Evolutionary conservation across 2,797 vertebrate species (phyloP).

Genomic region (Spea hammondii): DNA sequence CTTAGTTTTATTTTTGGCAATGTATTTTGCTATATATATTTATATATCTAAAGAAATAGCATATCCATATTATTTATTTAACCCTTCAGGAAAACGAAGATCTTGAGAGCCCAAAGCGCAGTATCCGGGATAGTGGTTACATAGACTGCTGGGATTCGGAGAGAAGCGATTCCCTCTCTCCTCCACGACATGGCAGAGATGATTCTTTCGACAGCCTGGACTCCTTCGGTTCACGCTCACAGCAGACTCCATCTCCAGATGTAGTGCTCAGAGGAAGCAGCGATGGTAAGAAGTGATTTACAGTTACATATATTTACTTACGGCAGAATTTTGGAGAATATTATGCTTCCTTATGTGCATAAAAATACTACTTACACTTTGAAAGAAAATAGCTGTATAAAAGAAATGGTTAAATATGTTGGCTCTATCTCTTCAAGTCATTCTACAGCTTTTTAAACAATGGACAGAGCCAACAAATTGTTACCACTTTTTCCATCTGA

Average conservation of each 20-base stretch:
- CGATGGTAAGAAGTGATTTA: conserved; percentile 77
- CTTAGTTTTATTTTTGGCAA: too few relatives aligned
- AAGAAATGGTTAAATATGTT: too few relatives aligned
- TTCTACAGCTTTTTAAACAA: too few relatives aligned
- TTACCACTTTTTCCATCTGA: too few relatives aligned
- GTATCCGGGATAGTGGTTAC: conserved; percentile 95
- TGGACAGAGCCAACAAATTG: too few relatives aligned
- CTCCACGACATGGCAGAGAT: conserved; percentile 87
- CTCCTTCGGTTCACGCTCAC: conserved; percentile 93
- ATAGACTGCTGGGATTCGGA: conserved; percentile 98
- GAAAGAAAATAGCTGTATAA: too few relatives aligned
- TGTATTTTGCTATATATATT: too few relatives aligned
- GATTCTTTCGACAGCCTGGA: conserved; percentile 99
- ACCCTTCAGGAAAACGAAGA: conserved; percentile 83
- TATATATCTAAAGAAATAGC: not conserved
- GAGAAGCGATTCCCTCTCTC: conserved; percentile 93
- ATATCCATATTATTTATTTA: conserved; percentile 9
- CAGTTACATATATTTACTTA: too few relatives aligned
- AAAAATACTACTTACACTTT: too few relatives aligned
- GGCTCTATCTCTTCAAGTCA: too few relatives aligned
- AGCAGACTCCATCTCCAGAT: conserved; percentile 94
- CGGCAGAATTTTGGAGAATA: too few relatives aligned
- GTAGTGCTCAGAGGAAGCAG: conserved; percentile 87
- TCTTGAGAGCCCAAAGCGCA: conserved; percentile 85
- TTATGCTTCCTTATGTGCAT: too few relatives aligned